These are phyloP conservation scores for Aurelia sp. DNA, from an alignment of 30 jellyfish, hydroid and myxozoan genomes.

Conservation along the genomic window DNA sequence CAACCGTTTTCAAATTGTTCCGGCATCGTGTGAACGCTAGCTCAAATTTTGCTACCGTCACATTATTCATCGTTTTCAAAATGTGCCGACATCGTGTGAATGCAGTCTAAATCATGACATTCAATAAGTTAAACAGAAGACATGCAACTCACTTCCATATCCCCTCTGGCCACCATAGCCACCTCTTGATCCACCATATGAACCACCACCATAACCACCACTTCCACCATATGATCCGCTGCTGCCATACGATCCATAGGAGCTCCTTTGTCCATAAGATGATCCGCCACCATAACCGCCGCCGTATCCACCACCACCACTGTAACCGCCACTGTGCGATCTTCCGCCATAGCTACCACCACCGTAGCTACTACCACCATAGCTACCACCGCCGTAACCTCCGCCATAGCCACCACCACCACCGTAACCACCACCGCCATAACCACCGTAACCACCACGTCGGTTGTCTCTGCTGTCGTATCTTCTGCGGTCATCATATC, in stretches of 20 bases:
- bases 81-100: too few relatives aligned
- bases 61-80: too few relatives aligned
- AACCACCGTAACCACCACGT: conserved; percentile 62
- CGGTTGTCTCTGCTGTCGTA: conserved; percentile 61
- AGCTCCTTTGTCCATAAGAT: conserved; percentile 43
- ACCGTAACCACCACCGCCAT: conserved; percentile 33
- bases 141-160: not conserved
- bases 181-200: conserved; percentile 1
- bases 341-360: conserved; percentile 74
- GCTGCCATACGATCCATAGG: not conserved
- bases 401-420: conserved; percentile 30
- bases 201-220: conserved; percentile 39
- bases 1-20: too few relatives aligned
- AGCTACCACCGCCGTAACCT: conserved; percentile 58
- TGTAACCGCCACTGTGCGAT: conserved; percentile 68
- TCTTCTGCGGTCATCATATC: conserved; percentile 61
- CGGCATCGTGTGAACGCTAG: too few relatives aligned
- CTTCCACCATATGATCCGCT: too few relatives aligned
- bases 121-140: too few relatives aligned
- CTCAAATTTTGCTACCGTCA: too few relatives aligned
- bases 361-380: conserved; percentile 61
- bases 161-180: conserved; percentile 25
- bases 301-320: conserved; percentile 78
- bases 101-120: too few relatives aligned
- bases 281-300: conserved; percentile 63